Conservation (phyloP, 2,113 vertebrate species). For the Gila orcuttii region DNA sequence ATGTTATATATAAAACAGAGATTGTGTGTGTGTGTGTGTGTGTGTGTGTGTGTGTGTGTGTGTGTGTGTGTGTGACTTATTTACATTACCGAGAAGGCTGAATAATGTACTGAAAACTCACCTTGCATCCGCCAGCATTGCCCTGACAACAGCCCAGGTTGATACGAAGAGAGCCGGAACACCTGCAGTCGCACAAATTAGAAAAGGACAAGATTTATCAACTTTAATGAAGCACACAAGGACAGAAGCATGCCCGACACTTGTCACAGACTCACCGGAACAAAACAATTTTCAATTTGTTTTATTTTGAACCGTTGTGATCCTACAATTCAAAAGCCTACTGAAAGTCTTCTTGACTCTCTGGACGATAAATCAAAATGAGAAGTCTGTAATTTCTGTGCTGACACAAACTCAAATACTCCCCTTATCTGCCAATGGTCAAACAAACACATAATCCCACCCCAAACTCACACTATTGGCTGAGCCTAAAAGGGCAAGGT, state of each 20-base stretch:
- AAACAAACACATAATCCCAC: not conserved
- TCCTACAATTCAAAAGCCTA: not conserved
- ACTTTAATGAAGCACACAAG: constrained; percentile 3
- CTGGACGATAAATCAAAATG: not conserved
- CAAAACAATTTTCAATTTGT: not conserved
- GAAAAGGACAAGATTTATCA: not conserved
- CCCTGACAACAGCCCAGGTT: constrained; percentile 84
- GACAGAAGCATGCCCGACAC: not conserved
- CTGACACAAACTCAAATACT: not conserved
- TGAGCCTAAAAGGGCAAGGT: not conserved
- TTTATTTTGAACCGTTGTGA: not conserved
- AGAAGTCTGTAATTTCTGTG: not conserved
- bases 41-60: not conserved
- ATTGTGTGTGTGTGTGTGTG: not conserved
- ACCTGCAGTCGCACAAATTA: constrained; percentile 68
- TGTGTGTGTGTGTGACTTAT: not conserved
- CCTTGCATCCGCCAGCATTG: constrained; percentile 82
- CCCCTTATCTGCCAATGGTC: not conserved
- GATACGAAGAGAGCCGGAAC: constrained; percentile 84
- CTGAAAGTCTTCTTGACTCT: not conserved
- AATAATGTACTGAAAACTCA: constrained; percentile 60
- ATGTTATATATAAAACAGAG: not conserved
- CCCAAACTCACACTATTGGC: not conserved
- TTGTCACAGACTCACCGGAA: not conserved
- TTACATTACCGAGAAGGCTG: not conserved